Evolutionary conservation across 2,113 vertebrate genomes (phyloP).

Genomic region (Tretioscincus oriximinensis): DNA sequence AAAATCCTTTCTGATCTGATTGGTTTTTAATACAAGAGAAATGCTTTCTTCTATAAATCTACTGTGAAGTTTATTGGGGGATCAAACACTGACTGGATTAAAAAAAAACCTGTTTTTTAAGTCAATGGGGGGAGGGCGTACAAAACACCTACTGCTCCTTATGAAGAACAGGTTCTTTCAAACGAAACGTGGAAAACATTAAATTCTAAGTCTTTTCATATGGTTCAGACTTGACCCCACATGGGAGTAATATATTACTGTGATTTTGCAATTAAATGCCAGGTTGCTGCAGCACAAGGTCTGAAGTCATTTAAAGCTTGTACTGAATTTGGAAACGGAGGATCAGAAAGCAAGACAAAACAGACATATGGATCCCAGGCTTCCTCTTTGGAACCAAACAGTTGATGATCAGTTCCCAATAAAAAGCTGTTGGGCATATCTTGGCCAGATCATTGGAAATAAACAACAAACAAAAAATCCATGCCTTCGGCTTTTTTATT

Average conservation of each 20-base stretch:
- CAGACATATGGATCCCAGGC: background rate
- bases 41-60: constrained; percentile 50
- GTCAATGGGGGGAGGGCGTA: constrained; percentile 22
- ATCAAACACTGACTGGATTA: background rate
- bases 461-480: constrained; percentile 44
- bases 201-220: constrained; percentile 21
- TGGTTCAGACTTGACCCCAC: background rate
- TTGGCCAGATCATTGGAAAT: constrained; percentile 81
- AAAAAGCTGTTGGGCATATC: constrained; percentile 65
- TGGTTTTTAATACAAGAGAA: constrained; percentile 19
- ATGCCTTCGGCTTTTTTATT: constrained; percentile 34
- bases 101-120: constrained; percentile 25
- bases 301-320: fast-evolving
- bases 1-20: constrained; percentile 49
- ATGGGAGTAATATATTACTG: background rate
- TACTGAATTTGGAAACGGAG: fast-evolving
- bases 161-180: constrained; percentile 28
- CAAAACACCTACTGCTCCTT: constrained; percentile 27
- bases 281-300: background rate
- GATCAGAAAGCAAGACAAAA: background rate
- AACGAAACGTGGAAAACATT: background rate
- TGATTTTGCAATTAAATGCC: background rate
- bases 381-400: constrained; percentile 40
- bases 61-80: constrained; percentile 44
- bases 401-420: constrained; percentile 66